Conservation (phyloP, 2,113 vertebrate species). For the Cyanoramphus novaezelandiae region DNA sequence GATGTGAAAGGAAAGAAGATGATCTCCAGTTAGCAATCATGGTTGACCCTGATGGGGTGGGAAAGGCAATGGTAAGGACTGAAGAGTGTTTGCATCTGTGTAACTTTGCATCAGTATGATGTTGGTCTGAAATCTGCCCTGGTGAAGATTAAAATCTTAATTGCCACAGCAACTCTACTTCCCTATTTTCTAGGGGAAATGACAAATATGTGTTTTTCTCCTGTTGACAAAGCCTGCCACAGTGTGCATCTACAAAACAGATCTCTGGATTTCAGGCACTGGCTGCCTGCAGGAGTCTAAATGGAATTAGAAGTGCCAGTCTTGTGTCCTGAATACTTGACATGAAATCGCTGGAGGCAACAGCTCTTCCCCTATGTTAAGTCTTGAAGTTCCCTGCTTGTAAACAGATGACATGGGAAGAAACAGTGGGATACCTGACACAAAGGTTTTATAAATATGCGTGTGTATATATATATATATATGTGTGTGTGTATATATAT, state of each 20-base stretch:
- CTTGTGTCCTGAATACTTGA: background rate
- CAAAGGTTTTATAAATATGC: background rate
- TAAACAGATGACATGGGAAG: background rate
- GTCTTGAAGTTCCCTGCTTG: background rate
- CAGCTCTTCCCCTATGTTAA: background rate
- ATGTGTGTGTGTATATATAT: rapidly evolving
- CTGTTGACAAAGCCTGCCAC: background rate
- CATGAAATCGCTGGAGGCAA: background rate
- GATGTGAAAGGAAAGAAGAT: background rate
- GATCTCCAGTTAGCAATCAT: background rate
- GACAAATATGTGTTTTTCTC: background rate
- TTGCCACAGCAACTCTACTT: background rate
- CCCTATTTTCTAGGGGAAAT: background rate
- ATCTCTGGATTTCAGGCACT: background rate
- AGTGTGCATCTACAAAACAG: background rate
- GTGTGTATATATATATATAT: background rate
- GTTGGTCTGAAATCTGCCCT: background rate
- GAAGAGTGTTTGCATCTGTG: background rate
- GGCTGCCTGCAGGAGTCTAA: background rate
- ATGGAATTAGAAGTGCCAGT: background rate
- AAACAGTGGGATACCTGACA: background rate
- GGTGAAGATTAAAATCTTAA: background rate
- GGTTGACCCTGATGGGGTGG: background rate
- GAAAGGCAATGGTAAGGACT: background rate
- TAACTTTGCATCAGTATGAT: background rate